A percentile compares a stretch with the other conserved stretches of the same genome.
phyloP scores from a whole-genome alignment of 2,113 vertebrate species.

The Pterocles burchelli region DNA sequence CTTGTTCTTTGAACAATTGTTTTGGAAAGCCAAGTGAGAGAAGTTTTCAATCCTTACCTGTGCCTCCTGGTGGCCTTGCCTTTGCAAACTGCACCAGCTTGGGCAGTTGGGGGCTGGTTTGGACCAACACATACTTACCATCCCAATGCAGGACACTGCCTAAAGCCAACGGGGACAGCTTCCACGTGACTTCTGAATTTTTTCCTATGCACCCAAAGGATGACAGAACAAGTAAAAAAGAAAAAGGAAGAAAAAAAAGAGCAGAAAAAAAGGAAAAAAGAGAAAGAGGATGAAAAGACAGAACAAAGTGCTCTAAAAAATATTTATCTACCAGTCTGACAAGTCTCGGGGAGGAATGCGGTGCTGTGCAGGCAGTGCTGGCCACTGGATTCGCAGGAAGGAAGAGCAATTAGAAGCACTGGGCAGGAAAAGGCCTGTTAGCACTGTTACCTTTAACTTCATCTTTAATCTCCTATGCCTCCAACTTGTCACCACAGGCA shows the following conservation, averaged over 20 bases:
- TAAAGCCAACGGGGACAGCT: background rate
- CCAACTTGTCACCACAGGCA: conserved; percentile 65
- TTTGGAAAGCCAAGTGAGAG: background rate
- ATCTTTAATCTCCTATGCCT: conserved; percentile 66
- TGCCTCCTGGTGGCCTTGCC: background rate
- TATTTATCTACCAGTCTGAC: background rate
- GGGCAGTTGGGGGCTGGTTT: background rate
- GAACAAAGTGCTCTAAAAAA: background rate
- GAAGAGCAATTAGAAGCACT: conserved; percentile 31
- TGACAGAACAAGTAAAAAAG: background rate
- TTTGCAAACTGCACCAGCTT: background rate
- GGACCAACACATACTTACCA: background rate
- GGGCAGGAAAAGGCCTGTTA: conserved; percentile 68
- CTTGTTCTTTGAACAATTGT: background rate
- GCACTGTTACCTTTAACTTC: conserved; percentile 62
- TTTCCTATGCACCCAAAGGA: too few relatives aligned
- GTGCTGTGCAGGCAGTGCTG: background rate
- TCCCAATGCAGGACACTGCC: background rate
- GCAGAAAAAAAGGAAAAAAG: background rate
- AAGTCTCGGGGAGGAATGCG: conserved; percentile 1
- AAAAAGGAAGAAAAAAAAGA: too few relatives aligned
- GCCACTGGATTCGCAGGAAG: conserved; percentile 33
- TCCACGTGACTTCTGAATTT: background rate
- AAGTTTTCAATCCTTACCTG: background rate
- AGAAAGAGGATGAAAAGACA: background rate